Percentiles rank a stretch among this genome's conserved stretches.
phyloP scores from a whole-genome alignment of 2,797 vertebrate genomes.

The Eupleurogrammus muticus region DNA sequence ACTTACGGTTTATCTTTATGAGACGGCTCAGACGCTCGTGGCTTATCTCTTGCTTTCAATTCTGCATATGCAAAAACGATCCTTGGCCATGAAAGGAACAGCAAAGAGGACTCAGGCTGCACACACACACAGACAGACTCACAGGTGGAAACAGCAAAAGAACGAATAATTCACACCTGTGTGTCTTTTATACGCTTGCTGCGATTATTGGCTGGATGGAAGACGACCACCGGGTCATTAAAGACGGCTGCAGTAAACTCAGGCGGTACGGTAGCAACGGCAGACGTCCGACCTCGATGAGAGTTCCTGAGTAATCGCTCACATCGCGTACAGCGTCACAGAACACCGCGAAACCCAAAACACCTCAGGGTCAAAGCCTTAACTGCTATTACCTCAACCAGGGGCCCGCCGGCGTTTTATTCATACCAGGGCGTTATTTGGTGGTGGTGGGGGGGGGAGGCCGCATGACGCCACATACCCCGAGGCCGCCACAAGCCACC shows the following conservation, averaged over 20 bases:
- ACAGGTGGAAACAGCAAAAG: too few species aligned
- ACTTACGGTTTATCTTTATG: not conserved
- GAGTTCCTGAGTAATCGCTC: not conserved
- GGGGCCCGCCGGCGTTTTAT: not conserved
- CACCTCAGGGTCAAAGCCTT: not conserved
- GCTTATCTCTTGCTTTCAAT: slow-evolving; percentile 42
- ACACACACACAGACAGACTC: not conserved
- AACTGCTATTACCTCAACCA: not conserved
- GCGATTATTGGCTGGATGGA: not conserved
- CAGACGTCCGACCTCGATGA: too few species aligned
- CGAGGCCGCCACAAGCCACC: slow-evolving; percentile 43
- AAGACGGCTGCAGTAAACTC: slow-evolving; percentile 36
- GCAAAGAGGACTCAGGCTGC: slow-evolving; percentile 11
- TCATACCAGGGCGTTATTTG: slow-evolving; percentile 36
- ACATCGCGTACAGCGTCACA: too few species aligned
- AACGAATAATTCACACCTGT: too few species aligned
- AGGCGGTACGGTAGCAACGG: slow-evolving; percentile 7
- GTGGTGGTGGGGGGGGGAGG: slow-evolving; percentile 39
- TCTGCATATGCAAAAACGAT: slow-evolving; percentile 68
- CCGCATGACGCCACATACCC: slow-evolving; percentile 58
- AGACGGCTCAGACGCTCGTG: slow-evolving; percentile 2
- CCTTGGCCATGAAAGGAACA: slow-evolving; percentile 12
- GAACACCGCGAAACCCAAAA: not conserved
- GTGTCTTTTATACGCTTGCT: not conserved
- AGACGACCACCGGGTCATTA: slow-evolving; percentile 23